Base-by-base conservation (phyloP, 2,797 vertebrate genomes). In the Petrocephalus sullivani region DNA sequence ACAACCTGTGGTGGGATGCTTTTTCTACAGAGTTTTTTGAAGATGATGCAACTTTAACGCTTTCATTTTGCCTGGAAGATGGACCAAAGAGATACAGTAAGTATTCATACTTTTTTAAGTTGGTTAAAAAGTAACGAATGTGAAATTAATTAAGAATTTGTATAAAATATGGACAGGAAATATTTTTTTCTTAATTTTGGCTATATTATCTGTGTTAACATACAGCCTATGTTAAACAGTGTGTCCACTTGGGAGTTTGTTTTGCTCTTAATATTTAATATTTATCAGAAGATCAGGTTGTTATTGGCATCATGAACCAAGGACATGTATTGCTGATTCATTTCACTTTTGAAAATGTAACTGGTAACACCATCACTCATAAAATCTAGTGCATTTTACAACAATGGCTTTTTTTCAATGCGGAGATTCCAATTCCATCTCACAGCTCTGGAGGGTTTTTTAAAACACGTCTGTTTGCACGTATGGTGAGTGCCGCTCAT, bases 41-140 rank as follows among this genome's bases (percentile, higher is more conserved):
- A 95, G 98, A 99, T 86, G 98, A 99, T 67, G 98, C 98, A 93
- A 99, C 98, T 8, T 96, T 99, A 95, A 99, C 98, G 2, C 96
- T 99, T 92, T 99, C 98, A 92, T 99, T 99, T 97, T 99, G 98
- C 95, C 97, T 99, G 93, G 98, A 99, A 96, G 98, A 99, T 91
- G 98, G 98, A 97, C 98, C 98, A 97, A 99, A 99, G 97, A 98
- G 98, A 98, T 99, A 99, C 96, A 99, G 98, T 99, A 98, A 98
- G 98, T 91, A 16, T 58, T 57, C 64, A 75, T 46, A 57, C n/a
- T 46, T 2, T 37, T 54, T 57, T 28, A 28, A 85, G 51, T 28
- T 28, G 5, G 6, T 28, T 85, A 81, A n/a, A 81, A 81, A 8
- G 19, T 81, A 49, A n/a, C 75, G n/a, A 8, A 3, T 46, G 75